These are phyloP conservation scores for Galerucella calmariensis DNA, from an alignment of 2,888 invertebrate genomes.

Conservation along the genomic window DNA sequence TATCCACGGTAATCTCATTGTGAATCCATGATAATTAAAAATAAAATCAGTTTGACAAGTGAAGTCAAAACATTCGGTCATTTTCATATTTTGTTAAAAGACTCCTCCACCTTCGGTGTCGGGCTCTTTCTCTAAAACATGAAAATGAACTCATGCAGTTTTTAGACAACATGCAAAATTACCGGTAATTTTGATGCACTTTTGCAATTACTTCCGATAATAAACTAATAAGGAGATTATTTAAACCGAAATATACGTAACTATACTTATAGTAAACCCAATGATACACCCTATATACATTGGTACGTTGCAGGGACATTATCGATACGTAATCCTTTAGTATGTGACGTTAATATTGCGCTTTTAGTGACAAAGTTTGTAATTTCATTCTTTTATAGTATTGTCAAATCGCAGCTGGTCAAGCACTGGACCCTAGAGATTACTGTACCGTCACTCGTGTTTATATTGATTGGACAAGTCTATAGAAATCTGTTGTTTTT, in stretches of 20 bases:
- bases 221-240: too few species aligned
- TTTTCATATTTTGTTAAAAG: too few species aligned
- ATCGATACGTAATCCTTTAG: background rate
- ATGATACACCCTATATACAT: conserved; percentile 22
- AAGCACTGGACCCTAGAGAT: conserved; percentile 16
- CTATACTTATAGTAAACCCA: background rate
- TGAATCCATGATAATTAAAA: too few species aligned
- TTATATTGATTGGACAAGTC: background rate
- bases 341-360: background rate
- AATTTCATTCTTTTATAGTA: conserved; percentile 2
- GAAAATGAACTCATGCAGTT: too few species aligned
- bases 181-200: too few species aligned
- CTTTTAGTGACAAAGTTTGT: background rate
- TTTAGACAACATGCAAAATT: too few species aligned
- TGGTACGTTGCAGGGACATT: conserved; percentile 21
- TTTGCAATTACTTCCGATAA: too few species aligned
- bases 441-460: background rate
- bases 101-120: too few species aligned
- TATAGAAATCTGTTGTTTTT: background rate
- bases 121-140: too few species aligned
- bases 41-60: too few species aligned
- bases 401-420: conserved; percentile 12
- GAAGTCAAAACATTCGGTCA: too few species aligned
- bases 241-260: background rate
- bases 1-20: too few species aligned